phyloP scores from a whole-genome alignment of 2,888 invertebrate genomes.

The Zygothrica quintamaculata region DNA sequence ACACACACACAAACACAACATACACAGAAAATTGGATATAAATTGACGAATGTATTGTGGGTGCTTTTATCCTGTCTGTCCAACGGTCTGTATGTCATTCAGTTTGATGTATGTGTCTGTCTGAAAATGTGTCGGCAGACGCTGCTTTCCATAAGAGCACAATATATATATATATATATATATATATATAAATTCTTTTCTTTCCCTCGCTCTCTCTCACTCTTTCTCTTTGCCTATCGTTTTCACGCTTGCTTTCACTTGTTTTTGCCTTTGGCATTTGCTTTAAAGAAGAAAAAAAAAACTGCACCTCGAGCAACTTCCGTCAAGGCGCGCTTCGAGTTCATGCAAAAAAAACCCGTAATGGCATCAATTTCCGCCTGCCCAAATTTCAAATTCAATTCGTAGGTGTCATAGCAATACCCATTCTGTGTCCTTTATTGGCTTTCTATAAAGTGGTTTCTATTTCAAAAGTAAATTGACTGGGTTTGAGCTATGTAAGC shows the following conservation, averaged over 20 bases:
- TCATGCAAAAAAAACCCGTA: conserved; percentile 61
- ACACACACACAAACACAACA: conserved; percentile 37
- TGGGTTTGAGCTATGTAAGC: conserved; percentile 13
- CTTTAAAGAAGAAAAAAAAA: conserved; percentile 64
- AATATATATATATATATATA: conserved; percentile 6
- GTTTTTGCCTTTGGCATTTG: conserved; percentile 45
- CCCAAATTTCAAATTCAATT: conserved; percentile 56
- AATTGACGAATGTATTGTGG: conserved; percentile 74
- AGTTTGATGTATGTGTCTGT: conserved; percentile 69
- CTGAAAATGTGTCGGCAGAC: conserved; percentile 48
- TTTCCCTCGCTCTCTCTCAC: conserved; percentile 14
- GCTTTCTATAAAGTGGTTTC: conserved; percentile 48
- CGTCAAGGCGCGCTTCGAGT: conserved; percentile 40
- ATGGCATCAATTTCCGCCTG: conserved; percentile 76
- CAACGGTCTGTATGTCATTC: conserved; percentile 28
- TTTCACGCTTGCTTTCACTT: conserved; percentile 60
- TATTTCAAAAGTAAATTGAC: conserved; percentile 42
- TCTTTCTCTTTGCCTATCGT: background rate
- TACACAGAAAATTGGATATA: conserved; percentile 61
- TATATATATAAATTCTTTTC: background rate
- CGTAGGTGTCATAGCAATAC: conserved; percentile 46
- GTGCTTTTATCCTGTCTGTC: conserved; percentile 40
- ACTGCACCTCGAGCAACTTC: conserved; percentile 56
- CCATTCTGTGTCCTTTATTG: conserved; percentile 49
- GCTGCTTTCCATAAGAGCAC: background rate